Base-by-base conservation (phyloP, 2,888 invertebrate genomes). In the Carterocephalus palaemon region DNA sequence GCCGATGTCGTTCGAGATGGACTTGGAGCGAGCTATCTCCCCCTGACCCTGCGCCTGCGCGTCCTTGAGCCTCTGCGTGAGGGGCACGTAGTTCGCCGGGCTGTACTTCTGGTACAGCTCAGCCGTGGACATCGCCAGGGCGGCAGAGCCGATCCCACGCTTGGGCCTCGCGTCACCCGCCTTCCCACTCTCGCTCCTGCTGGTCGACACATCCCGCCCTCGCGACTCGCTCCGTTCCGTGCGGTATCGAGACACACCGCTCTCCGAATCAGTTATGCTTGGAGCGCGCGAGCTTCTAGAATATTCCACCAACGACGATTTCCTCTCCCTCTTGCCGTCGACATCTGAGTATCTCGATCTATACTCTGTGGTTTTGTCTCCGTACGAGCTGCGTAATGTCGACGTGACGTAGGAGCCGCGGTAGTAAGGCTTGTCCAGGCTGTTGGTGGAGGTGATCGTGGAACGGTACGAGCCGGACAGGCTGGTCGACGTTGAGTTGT, bases 21-120 rank as follows among this genome's bases (percentile, higher is more conserved):
- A 89, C 56, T 89, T 90, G 1, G 90, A 90, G 37, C 85, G 65
- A 0, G 84, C 67, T 7, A 86, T 85, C 42, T 86, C 85, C 0
- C 76, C 74, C 48, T 74, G 79, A 26, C 67, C 75, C 52, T 77
- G 74, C n/a, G 69, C 71, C 40, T 46, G 46, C 8, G 71, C 72
- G 33, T 77, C 71, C 33, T 82, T 78, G 0, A 85, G 57, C 43
- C 87, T 64, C 49, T 86, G 84, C 1, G 88, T 85, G 24, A 82
- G 60, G 49, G 93, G 93, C 64, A 92, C 89, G 73, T 94, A 93
- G 67, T 92, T 90, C 24, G 91, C 88, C 34, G 93, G 92, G 23
- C 93, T 93, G 67, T 94, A 94, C 73, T 92, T 93, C 62, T 91
- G 91, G 66, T 92, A 90, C 51, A 93, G 75, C 52, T 93, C 93